phyloP scores from a whole-genome alignment of 2,113 vertebrate genomes.

The Halichoeres trimaculatus region DNA sequence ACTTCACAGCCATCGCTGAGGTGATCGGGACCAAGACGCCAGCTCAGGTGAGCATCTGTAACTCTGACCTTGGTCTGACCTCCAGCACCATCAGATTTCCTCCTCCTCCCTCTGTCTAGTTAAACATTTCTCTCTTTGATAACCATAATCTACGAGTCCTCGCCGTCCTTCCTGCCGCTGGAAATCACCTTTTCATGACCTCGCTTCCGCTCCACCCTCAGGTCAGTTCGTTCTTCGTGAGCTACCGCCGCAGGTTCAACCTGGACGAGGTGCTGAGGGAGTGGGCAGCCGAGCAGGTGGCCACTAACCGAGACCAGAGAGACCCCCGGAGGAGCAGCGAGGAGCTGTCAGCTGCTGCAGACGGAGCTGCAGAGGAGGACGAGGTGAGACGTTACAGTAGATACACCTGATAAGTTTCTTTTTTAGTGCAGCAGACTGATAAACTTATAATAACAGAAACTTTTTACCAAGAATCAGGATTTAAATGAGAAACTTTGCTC shows the following conservation, averaged over 20 bases:
- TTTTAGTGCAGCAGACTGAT: no score
- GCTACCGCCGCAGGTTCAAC: conserved; percentile 92
- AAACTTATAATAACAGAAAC: no score
- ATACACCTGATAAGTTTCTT: accelerated
- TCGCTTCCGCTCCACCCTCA: conserved; percentile 57
- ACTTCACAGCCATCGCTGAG: conserved; percentile 90
- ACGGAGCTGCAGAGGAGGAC: conserved; percentile 80
- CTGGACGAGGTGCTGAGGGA: conserved; percentile 93
- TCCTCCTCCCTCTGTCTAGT: not conserved
- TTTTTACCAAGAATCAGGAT: no score
- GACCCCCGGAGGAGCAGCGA: conserved; percentile 66
- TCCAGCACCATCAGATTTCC: conserved; percentile 9
- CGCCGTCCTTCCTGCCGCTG: no score
- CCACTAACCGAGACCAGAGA: conserved; percentile 73
- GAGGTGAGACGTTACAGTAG: conserved; percentile 75
- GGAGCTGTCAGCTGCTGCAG: conserved; percentile 65
- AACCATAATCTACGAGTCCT: conserved; percentile 24
- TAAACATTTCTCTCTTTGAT: not conserved
- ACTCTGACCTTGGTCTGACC: conserved; percentile 18
- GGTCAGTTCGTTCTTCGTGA: conserved; percentile 92
- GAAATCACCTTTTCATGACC: accelerated
- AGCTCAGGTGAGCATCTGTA: conserved; percentile 85
- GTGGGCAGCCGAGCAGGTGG: conserved; percentile 90
- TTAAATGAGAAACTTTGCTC: no score
- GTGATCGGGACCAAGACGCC: conserved; percentile 92